Evolutionary conservation across 2,113 vertebrate genomes (phyloP), one percentile per base, ranked within the genome.

Genomic region (Paedocypris sp.): DNA sequence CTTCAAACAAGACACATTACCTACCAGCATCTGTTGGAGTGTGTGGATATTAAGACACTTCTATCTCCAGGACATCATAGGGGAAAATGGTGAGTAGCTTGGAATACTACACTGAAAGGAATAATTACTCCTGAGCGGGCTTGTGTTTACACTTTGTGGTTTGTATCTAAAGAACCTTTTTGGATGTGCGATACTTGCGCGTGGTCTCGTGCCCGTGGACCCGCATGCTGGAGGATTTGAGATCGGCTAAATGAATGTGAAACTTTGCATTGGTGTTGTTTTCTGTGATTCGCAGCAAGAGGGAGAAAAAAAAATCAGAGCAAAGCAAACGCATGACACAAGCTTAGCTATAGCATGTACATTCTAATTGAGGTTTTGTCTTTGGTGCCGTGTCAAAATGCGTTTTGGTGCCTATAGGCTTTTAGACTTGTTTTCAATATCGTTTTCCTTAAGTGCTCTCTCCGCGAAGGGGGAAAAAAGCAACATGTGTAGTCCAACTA

Each of bases 1-100:
- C 92, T 98, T 95, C 92, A 98, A 98, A 97, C 92, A 93, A 98
- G 94, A 93, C 91, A 93, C 93, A 93, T 93, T 95, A 93, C 91
- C 93, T 93, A 90, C 89, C 91, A 91, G 94, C 94, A 92, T 95
- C 92, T 95, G 92, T 94, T 95, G 91, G 90, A 91, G 91, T 94
- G 91, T 92, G 90, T 87, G 90, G 91, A 93, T 95, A 94, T 96
- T 98, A 94, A 95, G 88, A 88, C 92, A 89, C 90, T 93, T 91
- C 87, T 90, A 87, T 94, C 90, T 92, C 89, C 87, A 89, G 91
- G 92, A 94, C 91, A 90, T 90, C 89, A 83, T 85, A 90, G 77
- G 76, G 86, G 86, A 91, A 91, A 85, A 98, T 97, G 94, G 94
- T 98, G 86, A 97, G 94, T 95, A 89, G 80, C 79, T 70, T 71